Conservation (phyloP, 2,888 invertebrate genomes). For the Empis livida region DNA sequence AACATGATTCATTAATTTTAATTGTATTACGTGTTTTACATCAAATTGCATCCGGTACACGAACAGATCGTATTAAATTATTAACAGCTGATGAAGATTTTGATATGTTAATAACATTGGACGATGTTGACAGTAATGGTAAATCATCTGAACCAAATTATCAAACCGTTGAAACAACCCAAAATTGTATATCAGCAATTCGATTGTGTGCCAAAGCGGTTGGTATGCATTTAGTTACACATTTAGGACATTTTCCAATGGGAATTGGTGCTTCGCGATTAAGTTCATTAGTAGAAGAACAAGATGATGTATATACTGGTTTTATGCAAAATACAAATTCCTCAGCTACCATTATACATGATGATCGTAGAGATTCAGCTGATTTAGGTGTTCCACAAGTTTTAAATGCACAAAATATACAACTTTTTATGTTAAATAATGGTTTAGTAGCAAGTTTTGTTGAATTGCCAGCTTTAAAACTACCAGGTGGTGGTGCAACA, state of each 20-base stretch:
- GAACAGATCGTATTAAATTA: slow-evolving; percentile 27
- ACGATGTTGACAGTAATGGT: slow-evolving; percentile 28
- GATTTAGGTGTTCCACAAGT: slow-evolving; percentile 72
- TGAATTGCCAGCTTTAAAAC: slow-evolving; percentile 73
- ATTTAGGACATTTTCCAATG: slow-evolving; percentile 90
- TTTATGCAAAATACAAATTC: slow-evolving; percentile 5
- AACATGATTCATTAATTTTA: slow-evolving; percentile 41
- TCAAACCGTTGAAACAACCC: slow-evolving; percentile 35
- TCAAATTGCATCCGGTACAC: slow-evolving; percentile 29
- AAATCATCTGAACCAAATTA: slow-evolving; percentile 26
- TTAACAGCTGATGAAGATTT: slow-evolving; percentile 34
- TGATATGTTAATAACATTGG: slow-evolving; percentile 31
- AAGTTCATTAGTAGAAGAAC: slow-evolving; percentile 81
- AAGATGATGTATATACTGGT: slow-evolving; percentile 57
- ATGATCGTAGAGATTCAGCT: slow-evolving; percentile 27
- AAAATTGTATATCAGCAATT: slow-evolving; percentile 43
- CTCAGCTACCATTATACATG: slow-evolving; percentile 9
- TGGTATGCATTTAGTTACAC: slow-evolving; percentile 76
- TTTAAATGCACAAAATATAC: slow-evolving; percentile 68
- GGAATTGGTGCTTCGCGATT: slow-evolving; percentile 78
- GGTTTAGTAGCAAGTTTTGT: slow-evolving; percentile 76
- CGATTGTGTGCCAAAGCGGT: slow-evolving; percentile 43
- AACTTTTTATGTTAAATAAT: slow-evolving; percentile 74
- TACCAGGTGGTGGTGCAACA: slow-evolving; percentile 65
- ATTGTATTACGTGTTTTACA: slow-evolving; percentile 57